Base-by-base conservation (phyloP, 92 coral and sea anemone species). In the Epizoanthus stellaris region DNA sequence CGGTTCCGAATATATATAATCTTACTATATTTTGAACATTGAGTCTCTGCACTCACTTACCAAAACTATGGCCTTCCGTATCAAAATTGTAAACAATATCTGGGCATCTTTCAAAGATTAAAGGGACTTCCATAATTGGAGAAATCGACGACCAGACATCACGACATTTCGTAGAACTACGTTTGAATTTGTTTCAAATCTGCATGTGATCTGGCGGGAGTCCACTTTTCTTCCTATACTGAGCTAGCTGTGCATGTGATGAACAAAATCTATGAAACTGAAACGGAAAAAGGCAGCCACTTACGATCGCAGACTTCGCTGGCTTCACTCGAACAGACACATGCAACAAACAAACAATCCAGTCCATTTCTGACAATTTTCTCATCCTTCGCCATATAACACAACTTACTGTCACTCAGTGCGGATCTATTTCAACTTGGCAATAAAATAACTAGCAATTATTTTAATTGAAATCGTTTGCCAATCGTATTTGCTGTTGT, bases 261-360 rank as follows among this genome's bases (percentile, higher is more conserved):
- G 71, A 62, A 79, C 21, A 62, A 43, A 43, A 77, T 77, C 40
- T 42, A 69, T 40, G 56, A 43, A 79, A 20, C 71, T 62, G 72
- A 79, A 63, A 64, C 72, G 71, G 72, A 62, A 62, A 30, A 21
- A 79, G 47, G 43, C 16, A n/a, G 36, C n/a, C 20, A 43, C 83
- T 79, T 79, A 77, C 82, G 59, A 77, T 42, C 30, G 82, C 56
- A 40, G 82, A 54, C 68, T 76, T 76, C 81, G 25, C 45, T 62
- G 67, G 58, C 42, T 38, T 63, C 83, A 63, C 83, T 79, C 66
- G 73, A 79, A 19, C 39, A 25, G 72, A 21, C 72, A 79, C 66
- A 57, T 20, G 81, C 81, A 57, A 58, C 17, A 40, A 70, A n/a
- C 30, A 64, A 6, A 16, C 19, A 9, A 11, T 57, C 14, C 17